A percentile compares a stretch with the other conserved stretches of the same genome.
phyloP scores from a whole-genome alignment of 1,140 invertebrate genomes.

The Maniola jurtina region DNA sequence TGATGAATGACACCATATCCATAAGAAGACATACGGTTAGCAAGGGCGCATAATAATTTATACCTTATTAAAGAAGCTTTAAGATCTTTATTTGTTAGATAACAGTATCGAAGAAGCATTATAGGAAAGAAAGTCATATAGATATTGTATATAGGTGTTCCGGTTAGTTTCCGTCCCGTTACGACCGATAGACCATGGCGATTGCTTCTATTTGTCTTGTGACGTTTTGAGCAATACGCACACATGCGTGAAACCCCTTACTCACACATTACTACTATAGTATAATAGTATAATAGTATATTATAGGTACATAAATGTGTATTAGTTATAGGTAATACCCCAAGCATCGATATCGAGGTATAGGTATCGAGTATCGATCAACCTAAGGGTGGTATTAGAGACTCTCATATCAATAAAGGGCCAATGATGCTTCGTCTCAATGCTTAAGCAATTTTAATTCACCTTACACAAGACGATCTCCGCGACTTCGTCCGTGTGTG shows the following conservation, averaged over 20 bases:
- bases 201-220: conserved; percentile 52
- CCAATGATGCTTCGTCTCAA: too few species aligned
- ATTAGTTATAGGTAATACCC: too few species aligned
- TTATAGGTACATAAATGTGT: too few species aligned
- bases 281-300: too few species aligned
- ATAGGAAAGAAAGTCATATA: conserved; percentile 12
- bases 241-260: background rate
- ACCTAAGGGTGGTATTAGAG: too few species aligned
- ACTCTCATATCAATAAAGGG: too few species aligned
- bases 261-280: too few species aligned
- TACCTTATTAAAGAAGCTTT: background rate
- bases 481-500: too few species aligned
- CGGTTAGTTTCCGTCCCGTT: conserved; percentile 47
- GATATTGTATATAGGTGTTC: conserved; percentile 26
- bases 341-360: too few species aligned
- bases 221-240: conserved; percentile 15
- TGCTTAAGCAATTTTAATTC: too few species aligned
- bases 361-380: too few species aligned
- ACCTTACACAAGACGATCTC: too few species aligned
- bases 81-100: conserved; percentile 6
- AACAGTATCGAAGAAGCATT: conserved; percentile 1
- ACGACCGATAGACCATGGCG: conserved; percentile 45
- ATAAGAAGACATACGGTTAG: conserved; percentile 6
- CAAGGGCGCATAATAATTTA: background rate
- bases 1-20: conserved; percentile 6